Conservation (phyloP, 2,797 vertebrate genomes). For the Clarias fuscus region DNA sequence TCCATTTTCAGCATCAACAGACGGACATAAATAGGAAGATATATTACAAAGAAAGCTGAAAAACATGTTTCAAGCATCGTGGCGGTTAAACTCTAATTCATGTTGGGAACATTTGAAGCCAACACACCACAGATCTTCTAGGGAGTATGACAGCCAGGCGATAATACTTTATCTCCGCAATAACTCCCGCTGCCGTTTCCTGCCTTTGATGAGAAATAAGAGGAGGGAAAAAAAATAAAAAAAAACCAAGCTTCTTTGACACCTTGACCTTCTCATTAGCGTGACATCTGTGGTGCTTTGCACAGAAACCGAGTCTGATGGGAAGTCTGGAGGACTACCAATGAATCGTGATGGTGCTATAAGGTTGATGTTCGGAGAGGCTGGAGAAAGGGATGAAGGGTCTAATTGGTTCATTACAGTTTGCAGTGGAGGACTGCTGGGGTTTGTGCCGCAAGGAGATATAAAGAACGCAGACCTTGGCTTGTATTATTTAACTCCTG, state of each 20-base stretch:
- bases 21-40: neutral
- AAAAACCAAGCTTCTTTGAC: slow-evolving; percentile 43
- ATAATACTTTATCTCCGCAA: slow-evolving; percentile 46
- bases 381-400: slow-evolving; percentile 19
- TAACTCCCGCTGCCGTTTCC: slow-evolving; percentile 37
- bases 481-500: neutral
- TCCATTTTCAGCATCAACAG: slow-evolving; percentile 9
- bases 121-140: slow-evolving; percentile 22
- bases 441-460: neutral
- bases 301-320: slow-evolving; percentile 10
- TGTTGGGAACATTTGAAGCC: slow-evolving; percentile 40
- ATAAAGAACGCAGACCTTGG: slow-evolving; percentile 1
- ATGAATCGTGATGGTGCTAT: slow-evolving; percentile 31
- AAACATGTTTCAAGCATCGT: slow-evolving; percentile 37
- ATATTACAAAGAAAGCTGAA: neutral
- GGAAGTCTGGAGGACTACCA: slow-evolving; percentile 23
- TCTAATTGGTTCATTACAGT: slow-evolving; percentile 62
- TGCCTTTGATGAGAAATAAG: slow-evolving; percentile 38
- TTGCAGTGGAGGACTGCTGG: slow-evolving; percentile 46
- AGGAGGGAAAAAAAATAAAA: neutral
- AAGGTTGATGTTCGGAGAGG: slow-evolving; percentile 19
- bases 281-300: slow-evolving; percentile 38
- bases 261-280: slow-evolving; percentile 54
- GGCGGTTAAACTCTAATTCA: slow-evolving; percentile 44
- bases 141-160: slow-evolving; percentile 21